A percentile compares a stretch with the other conserved stretches of the same genome.
phyloP scores from a whole-genome alignment of 2,888 invertebrate genomes.

The Ormyrus labotus region DNA sequence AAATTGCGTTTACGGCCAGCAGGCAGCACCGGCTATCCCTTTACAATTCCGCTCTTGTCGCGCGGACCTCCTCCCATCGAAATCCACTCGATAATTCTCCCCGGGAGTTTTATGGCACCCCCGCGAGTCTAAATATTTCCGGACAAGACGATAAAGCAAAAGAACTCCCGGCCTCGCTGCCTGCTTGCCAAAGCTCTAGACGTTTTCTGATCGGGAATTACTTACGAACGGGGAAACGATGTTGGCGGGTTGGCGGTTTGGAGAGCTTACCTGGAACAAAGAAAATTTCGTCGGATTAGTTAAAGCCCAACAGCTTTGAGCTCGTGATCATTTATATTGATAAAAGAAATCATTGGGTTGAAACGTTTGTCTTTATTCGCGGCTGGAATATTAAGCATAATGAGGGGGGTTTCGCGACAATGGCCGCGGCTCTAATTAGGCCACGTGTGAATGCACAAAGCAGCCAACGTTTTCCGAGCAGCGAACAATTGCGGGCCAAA shows the following conservation, averaged over 20 bases:
- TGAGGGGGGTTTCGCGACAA: slow-evolving; percentile 32
- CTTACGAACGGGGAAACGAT: neutral
- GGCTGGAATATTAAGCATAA: slow-evolving; percentile 12
- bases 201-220: neutral
- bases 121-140: slow-evolving; percentile 34
- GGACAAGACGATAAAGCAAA: neutral
- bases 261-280: slow-evolving; percentile 35
- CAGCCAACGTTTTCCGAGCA: neutral
- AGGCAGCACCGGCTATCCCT: neutral
- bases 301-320: neutral
- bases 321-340: too few species aligned
- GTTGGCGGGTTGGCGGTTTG: neutral
- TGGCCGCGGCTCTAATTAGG: slow-evolving; percentile 39
- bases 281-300: neutral
- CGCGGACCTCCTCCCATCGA: neutral
- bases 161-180: too few species aligned
- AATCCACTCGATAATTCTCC: slow-evolving; percentile 51
- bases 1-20: slow-evolving; percentile 45
- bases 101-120: slow-evolving; percentile 21
- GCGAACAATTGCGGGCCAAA: slow-evolving; percentile 23
- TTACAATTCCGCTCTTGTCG: slow-evolving; percentile 51
- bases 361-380: neutral
- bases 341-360: neutral
- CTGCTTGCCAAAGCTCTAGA: too few species aligned
- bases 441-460: slow-evolving; percentile 25